Evolutionary conservation across 2,113 vertebrate species (phyloP), one percentile per base, ranked within the genome.

Genomic region (Oplegnathus fasciatus): DNA sequence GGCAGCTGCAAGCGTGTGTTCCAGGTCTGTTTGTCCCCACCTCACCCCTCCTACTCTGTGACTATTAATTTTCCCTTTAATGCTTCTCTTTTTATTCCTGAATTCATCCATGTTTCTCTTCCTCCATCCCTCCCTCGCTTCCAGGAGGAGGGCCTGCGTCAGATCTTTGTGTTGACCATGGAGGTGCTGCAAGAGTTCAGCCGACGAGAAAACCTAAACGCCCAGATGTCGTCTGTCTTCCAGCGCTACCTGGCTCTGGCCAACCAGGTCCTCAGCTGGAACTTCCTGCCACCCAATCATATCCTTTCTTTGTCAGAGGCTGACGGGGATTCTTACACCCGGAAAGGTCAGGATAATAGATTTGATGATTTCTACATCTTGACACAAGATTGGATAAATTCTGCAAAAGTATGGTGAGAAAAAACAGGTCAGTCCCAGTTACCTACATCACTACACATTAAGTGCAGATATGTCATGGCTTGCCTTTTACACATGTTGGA

Each of bases 201-300:
- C 94, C 96, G 97, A 82, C 94, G 97, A 65, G 98, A 99, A 88
- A 98, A 97, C 94, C 97, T 99, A 85, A 99, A 85, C 57, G 98
- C 98, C 77, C 98, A 99, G 92, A 97, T 99, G 98, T 99, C 98
- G 46, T 98, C 97, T 0, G 98, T 99, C 82, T 99, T 99, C 95
- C 98, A 99, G 94, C 98, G 98, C 64, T 99, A 99, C 89, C 95
- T 99, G 93, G 96, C 98, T 88, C 96, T 99, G 68, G 98, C 98
- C 93, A 99, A 99, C 94, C 98, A 99, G 91, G 97, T 99, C 88
- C 96, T 99, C 94, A 99, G 98, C 94, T 99, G 98, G 98, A 99
- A 99, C 95, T 99, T 99, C 91, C 95, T 99, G 92, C 98, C 98
- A 85, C 98, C 98, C 69, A 99, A 99, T 96, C 94, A 99, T 99